Base-by-base conservation (phyloP, 2,797 vertebrate genomes). In the Liparis tanakae region DNA sequence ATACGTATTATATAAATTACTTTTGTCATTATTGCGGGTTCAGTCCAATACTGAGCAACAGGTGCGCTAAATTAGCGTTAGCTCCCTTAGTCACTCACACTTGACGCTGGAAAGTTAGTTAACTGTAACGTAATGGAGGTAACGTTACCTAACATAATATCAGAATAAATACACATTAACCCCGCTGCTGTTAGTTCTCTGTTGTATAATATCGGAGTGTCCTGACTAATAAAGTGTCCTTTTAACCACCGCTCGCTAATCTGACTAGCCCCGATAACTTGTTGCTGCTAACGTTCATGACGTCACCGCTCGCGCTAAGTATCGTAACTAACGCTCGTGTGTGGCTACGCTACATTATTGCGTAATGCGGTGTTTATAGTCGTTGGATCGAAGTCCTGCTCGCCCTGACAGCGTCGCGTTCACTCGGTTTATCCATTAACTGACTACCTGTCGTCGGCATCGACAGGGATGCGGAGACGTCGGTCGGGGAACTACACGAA, bases 51-150 rank as follows among this genome's bases (percentile, higher is more conserved):
- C 8, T 54, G 37, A 64, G 9, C 75, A 86, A 82, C 89, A 92
- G 86, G 88, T 92, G 88, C 73, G 75, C 72, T 80, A 67, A 37
- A 20, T 74, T 76, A 62, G 76, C 59, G 39, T 85, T 87, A 90
- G 87, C 85, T 78, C 0, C 57, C 53, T 69, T 85, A 83, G 79
- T 60, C 2, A 2, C 2, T 39, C 12, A 33, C 13, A n/a, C 2
- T 33, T 14, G 30, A 50, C 34, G 46, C 4, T 20, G 6, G 4
- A 6, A 36, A 3, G 8, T 30, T 4, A 30, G 1, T 9, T 57
- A 36, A n/a, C 37, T 20, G 5, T 30, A 6, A 66, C 44, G 5
- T 10, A 3, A 20, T 0, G 12, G 1, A 46, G 12, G 2, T 50
- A 17, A 43, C 10, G 12, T 6, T 37, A 17, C 25, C 10, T 4